Evolutionary conservation across 1,140 invertebrate genomes (phyloP).

Genomic region (Muscidifurax raptorellus): DNA sequence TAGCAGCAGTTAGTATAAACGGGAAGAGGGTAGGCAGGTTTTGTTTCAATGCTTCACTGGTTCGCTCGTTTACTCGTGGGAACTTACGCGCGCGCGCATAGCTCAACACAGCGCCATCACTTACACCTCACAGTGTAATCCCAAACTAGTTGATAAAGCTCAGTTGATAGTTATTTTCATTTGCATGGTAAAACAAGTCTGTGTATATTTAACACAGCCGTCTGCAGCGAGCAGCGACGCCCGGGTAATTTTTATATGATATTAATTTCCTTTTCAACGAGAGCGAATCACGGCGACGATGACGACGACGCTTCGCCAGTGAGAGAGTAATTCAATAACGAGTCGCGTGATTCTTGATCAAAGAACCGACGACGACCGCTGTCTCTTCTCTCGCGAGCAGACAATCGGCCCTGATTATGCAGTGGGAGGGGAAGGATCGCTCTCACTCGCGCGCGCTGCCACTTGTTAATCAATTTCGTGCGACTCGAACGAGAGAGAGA

Average conservation of each 20-base stretch:
- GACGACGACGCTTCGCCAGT: not conserved
- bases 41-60: conserved; percentile 70
- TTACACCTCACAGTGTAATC: conserved; percentile 28
- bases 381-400: not conserved
- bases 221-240: not conserved
- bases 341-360: conserved; percentile 51
- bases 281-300: not conserved
- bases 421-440: not conserved
- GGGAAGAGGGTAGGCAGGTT: conserved; percentile 56
- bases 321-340: conserved; percentile 55
- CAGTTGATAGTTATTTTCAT: not conserved
- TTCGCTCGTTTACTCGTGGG: conserved; percentile 63
- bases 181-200: not conserved
- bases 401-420: conserved; percentile 42
- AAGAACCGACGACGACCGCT: conserved; percentile 48
- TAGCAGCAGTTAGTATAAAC: not conserved
- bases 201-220: not conserved
- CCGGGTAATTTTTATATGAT: conserved; percentile 19
- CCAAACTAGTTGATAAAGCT: conserved; percentile 10
- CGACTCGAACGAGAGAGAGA: not conserved
- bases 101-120: conserved; percentile 55
- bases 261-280: conserved; percentile 20
- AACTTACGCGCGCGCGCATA: conserved; percentile 62
- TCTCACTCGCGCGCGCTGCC: not conserved
- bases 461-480: conserved; percentile 33